phyloP scores from a whole-genome alignment of 2,888 invertebrate species.

The Euplagia quadripunctaria region DNA sequence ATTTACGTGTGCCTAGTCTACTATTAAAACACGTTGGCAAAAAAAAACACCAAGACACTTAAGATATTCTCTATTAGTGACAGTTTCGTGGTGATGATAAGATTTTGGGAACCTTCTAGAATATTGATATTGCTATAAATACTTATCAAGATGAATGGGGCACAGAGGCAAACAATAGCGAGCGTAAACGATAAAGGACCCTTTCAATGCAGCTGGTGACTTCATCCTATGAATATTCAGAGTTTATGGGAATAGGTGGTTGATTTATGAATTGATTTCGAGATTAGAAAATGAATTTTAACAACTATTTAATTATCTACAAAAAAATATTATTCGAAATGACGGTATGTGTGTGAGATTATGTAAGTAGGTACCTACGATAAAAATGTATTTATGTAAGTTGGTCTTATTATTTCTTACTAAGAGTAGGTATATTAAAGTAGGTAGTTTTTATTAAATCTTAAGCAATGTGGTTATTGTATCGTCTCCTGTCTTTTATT shows the following conservation, averaged over 20 bases:
- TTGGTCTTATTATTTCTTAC: not conserved
- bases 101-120: slow-evolving; percentile 30
- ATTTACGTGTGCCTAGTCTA: not conserved
- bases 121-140: slow-evolving; percentile 15
- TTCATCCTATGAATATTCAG: slow-evolving; percentile 42
- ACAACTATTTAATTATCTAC: not conserved
- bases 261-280: slow-evolving; percentile 32
- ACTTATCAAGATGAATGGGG: slow-evolving; percentile 8
- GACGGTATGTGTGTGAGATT: too few relatives aligned
- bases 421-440: not conserved
- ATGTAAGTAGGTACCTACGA: not conserved
- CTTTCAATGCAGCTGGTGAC: slow-evolving; percentile 39
- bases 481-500: not conserved
- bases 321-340: not conserved
- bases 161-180: slow-evolving; percentile 6
- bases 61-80: not conserved
- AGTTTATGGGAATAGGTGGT: slow-evolving; percentile 7
- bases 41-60: slow-evolving; percentile 3
- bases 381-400: not conserved
- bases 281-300: slow-evolving; percentile 37
- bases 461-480: not conserved
- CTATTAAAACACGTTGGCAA: slow-evolving; percentile 12
- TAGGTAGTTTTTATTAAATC: not conserved
- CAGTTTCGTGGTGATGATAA: not conserved
- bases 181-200: slow-evolving; percentile 32